Evolutionary conservation across 1,140 invertebrate species (phyloP).

Genomic region (Mactra quadrangularis): DNA sequence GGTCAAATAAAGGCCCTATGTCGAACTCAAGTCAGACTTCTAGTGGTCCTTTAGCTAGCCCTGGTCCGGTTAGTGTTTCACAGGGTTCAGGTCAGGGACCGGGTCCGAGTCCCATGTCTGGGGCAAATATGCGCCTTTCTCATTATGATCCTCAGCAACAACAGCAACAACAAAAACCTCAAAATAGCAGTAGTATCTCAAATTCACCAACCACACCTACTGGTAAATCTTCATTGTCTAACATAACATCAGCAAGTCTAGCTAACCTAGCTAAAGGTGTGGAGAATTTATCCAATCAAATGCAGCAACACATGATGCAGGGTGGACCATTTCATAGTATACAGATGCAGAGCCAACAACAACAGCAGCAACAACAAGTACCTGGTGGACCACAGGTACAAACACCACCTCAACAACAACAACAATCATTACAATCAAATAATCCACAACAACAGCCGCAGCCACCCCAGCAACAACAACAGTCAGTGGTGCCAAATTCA

Average conservation of each 20-base stretch:
- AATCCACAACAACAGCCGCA: slow-evolving; percentile 19
- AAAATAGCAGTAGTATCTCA: slow-evolving; percentile 62
- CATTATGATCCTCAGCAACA: slow-evolving; percentile 78
- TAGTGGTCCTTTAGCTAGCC: slow-evolving; percentile 76
- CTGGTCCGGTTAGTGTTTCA: slow-evolving; percentile 62
- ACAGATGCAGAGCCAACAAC: slow-evolving; percentile 80
- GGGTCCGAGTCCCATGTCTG: slow-evolving; percentile 73
- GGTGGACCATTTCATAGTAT: slow-evolving; percentile 83
- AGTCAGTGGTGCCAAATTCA: slow-evolving; percentile 57
- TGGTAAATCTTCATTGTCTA: slow-evolving; percentile 78
- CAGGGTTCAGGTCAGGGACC: slow-evolving; percentile 64
- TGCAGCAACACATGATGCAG: slow-evolving; percentile 84
- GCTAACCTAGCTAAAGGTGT: slow-evolving; percentile 83
- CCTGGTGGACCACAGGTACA: slow-evolving; percentile 24
- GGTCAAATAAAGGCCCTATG: slow-evolving; percentile 77
- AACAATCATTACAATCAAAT: not conserved
- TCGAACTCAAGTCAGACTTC: slow-evolving; percentile 80
- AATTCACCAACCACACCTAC: slow-evolving; percentile 70
- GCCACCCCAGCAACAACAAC: slow-evolving; percentile 35
- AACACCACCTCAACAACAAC: slow-evolving; percentile 1
- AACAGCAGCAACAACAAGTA: slow-evolving; percentile 58
- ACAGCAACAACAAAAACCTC: slow-evolving; percentile 64
- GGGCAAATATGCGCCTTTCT: slow-evolving; percentile 78
- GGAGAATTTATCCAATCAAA: slow-evolving; percentile 82
- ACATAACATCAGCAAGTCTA: slow-evolving; percentile 82